Conservation (phyloP, 2,888 invertebrate genomes). For the Ethmia dodecea region DNA sequence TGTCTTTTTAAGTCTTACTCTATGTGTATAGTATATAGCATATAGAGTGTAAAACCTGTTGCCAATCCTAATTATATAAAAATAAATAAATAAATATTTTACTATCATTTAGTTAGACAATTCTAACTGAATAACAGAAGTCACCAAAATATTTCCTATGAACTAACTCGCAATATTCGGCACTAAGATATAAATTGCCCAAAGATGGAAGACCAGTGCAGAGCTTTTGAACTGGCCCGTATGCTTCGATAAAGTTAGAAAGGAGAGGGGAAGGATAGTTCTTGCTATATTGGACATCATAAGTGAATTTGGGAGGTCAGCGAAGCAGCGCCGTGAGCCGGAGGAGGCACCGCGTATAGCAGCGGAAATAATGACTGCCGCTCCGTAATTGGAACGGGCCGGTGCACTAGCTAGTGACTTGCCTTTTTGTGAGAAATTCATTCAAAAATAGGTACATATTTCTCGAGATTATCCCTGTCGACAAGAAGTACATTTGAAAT, state of each 20-base stretch:
- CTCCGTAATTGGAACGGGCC: slow-evolving; percentile 66
- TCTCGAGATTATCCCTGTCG: too few relatives aligned
- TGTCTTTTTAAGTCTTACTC: too few relatives aligned
- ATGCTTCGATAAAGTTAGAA: background rate
- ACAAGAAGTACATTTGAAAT: too few relatives aligned
- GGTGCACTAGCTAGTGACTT: too few relatives aligned
- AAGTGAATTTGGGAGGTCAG: slow-evolving; percentile 58
- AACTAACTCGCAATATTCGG: slow-evolving; percentile 38
- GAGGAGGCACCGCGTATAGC: slow-evolving; percentile 51
- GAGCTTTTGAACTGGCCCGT: background rate
- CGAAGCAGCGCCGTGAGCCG: slow-evolving; percentile 43
- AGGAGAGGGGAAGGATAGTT: slow-evolving; percentile 19
- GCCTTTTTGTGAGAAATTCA: too few relatives aligned
- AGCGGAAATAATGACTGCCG: slow-evolving; percentile 72
- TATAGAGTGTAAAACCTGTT: too few relatives aligned
- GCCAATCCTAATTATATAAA: too few relatives aligned
- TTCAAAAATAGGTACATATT: too few relatives aligned
- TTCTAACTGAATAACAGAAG: slow-evolving; percentile 16
- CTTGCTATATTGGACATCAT: slow-evolving; percentile 32
- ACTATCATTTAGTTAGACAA: slow-evolving; percentile 5
- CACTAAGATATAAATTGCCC: slow-evolving; percentile 31
- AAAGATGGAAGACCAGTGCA: slow-evolving; percentile 19
- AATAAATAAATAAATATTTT: background rate
- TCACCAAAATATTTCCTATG: slow-evolving; percentile 29
- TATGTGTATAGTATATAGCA: too few relatives aligned